Conservation (phyloP, 2,888 invertebrate genomes). For the Chrysodeixis includens region DNA sequence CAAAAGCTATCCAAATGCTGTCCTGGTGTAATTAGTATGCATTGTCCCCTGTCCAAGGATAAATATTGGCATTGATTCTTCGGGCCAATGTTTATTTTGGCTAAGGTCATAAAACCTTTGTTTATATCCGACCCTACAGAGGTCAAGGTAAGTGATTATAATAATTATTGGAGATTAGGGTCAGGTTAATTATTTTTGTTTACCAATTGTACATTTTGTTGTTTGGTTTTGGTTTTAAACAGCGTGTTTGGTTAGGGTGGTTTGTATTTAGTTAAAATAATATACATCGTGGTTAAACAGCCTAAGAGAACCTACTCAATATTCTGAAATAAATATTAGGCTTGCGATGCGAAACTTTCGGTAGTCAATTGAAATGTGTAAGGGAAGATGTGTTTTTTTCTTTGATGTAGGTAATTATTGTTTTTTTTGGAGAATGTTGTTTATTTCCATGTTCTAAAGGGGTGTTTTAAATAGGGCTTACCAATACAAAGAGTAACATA, state of each 20-base stretch:
- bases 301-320: too few species aligned
- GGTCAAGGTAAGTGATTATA: conserved; percentile 1
- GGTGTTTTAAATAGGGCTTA: too few species aligned
- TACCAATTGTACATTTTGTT: not conserved
- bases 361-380: too few species aligned
- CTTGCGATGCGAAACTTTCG: too few species aligned
- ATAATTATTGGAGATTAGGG: conserved; percentile 1
- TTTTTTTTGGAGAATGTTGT: too few species aligned
- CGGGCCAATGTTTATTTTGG: conserved; percentile 17
- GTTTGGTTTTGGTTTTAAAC: not conserved
- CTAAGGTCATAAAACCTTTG: conserved; percentile 6
- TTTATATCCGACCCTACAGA: not conserved
- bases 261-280: too few species aligned
- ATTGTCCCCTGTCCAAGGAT: conserved; percentile 8
- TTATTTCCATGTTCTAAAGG: too few species aligned
- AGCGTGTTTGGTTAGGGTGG: not conserved
- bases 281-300: too few species aligned
- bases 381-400: too few species aligned
- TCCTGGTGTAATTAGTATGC: conserved; percentile 45
- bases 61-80: conserved; percentile 35
- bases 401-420: too few species aligned
- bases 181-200: not conserved
- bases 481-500: too few species aligned
- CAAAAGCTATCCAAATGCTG: conserved; percentile 24
- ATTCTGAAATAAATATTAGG: too few species aligned